Percentiles rank a stretch among this genome's conserved stretches.
Conservation (phyloP, 2,888 invertebrate genomes). For the Ommatoiulus sabulosus region DNA sequence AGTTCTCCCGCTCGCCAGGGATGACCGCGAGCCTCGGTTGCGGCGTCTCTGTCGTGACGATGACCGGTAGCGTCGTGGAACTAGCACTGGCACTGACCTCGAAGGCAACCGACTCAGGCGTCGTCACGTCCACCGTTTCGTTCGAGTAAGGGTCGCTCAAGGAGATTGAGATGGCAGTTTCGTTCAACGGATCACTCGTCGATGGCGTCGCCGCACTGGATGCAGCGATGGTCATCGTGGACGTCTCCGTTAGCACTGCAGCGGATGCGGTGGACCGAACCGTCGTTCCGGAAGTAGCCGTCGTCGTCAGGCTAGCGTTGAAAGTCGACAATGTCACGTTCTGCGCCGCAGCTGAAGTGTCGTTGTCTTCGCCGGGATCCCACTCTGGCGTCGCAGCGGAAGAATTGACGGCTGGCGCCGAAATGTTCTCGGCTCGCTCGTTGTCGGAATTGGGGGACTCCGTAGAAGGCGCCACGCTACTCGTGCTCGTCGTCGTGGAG, state of each 20-base stretch:
- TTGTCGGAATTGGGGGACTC: neutral
- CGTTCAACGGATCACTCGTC: neutral
- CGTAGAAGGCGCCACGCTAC: neutral
- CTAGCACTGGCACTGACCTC: neutral
- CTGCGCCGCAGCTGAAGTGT: neutral
- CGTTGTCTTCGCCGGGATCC: neutral
- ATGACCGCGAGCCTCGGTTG: neutral
- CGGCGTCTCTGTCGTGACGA: neutral
- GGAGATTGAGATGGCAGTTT: neutral
- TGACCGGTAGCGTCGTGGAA: neutral
- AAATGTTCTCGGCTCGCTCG: neutral
- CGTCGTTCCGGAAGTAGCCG: neutral
- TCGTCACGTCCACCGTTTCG: neutral
- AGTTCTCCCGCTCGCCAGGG: neutral
- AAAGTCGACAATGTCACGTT: neutral
- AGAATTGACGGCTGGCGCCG: neutral
- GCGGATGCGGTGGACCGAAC: neutral
- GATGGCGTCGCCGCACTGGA: neutral
- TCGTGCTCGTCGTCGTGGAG: conserved; percentile 25
- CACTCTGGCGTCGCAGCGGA: neutral
- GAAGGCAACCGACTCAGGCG: neutral
- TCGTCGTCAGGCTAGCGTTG: neutral
- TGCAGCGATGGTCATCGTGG: neutral
- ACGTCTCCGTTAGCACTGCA: neutral
- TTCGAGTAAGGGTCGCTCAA: neutral